phyloP scores from a whole-genome alignment of 1,140 invertebrate genomes.

The Diabrotica virgifera region DNA sequence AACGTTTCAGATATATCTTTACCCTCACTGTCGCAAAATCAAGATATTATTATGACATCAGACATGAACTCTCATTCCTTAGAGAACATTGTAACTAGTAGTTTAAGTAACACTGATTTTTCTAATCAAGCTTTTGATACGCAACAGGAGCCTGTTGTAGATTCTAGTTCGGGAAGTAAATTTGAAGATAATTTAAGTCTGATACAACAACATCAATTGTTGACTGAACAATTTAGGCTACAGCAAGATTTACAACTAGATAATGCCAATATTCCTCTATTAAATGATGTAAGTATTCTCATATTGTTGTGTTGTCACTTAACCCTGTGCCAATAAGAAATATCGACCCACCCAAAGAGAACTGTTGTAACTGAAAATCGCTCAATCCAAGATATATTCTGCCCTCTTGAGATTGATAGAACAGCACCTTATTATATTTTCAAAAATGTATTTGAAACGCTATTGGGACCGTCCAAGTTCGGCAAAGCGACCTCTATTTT shows the following conservation, averaged over 20 bases:
- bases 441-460: too few species aligned
- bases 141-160: constrained; percentile 30
- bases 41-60: constrained; percentile 37
- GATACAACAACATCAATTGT: constrained; percentile 34
- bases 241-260: constrained; percentile 30
- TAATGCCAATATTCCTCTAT: constrained; percentile 13
- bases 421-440: too few species aligned
- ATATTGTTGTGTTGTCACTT: too few species aligned
- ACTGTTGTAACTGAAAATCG: too few species aligned
- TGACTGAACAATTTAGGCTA: constrained; percentile 34
- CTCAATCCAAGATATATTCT: too few species aligned
- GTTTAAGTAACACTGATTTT: constrained; percentile 38
- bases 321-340: too few species aligned
- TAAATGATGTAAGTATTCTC: constrained; percentile 16
- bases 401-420: too few species aligned
- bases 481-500: too few species aligned
- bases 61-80: constrained; percentile 36
- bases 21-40: constrained; percentile 29
- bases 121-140: constrained; percentile 39
- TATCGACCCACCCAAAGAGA: too few species aligned
- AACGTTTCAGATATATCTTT: constrained; percentile 39
- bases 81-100: constrained; percentile 39
- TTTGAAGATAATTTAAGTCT: constrained; percentile 27
- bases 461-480: too few species aligned
- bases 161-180: constrained; percentile 20